These are phyloP conservation scores for Aporophyla nigra DNA, from an alignment of 2,888 invertebrate species.

Conservation along the genomic window DNA sequence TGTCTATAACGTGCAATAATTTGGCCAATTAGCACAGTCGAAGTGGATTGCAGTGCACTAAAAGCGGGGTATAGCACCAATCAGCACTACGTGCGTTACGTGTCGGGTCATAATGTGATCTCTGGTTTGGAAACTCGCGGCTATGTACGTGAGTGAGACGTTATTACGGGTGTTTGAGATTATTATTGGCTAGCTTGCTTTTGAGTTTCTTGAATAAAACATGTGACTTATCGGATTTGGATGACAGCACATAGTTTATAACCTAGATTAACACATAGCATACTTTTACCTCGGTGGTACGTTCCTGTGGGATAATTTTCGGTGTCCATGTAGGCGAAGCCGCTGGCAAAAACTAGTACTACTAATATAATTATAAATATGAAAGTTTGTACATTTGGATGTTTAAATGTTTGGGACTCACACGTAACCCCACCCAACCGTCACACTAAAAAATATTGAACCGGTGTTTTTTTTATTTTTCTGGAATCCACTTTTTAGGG, in stretches of 20 bases:
- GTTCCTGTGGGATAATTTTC: too few relatives aligned
- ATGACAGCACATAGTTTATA: too few relatives aligned
- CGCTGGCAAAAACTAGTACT: too few relatives aligned
- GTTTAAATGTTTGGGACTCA: too few relatives aligned
- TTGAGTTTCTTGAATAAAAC: neutral
- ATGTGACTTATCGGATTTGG: too few relatives aligned
- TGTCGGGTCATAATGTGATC: conserved; percentile 46
- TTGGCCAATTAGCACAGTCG: conserved; percentile 35
- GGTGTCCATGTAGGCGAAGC: too few relatives aligned
- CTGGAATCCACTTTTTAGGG: too few relatives aligned
- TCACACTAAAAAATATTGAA: too few relatives aligned
- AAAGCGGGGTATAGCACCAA: conserved; percentile 37
- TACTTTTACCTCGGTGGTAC: too few relatives aligned
- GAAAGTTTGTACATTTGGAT: neutral
- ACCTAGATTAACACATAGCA: too few relatives aligned
- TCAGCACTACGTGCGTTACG: conserved; percentile 31
- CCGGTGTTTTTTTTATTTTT: too few relatives aligned
- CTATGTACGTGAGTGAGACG: neutral
- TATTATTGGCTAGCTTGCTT: neutral
- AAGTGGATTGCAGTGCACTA: conserved; percentile 27
- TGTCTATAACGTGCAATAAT: conserved; percentile 20
- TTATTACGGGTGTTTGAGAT: neutral
- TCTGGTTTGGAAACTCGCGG: conserved; percentile 16
- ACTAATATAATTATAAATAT: neutral
- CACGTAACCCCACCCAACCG: too few relatives aligned